These are phyloP conservation scores for Hoplias malabaricus DNA, from an alignment of 2,113 vertebrate genomes.

Conservation along the genomic window DNA sequence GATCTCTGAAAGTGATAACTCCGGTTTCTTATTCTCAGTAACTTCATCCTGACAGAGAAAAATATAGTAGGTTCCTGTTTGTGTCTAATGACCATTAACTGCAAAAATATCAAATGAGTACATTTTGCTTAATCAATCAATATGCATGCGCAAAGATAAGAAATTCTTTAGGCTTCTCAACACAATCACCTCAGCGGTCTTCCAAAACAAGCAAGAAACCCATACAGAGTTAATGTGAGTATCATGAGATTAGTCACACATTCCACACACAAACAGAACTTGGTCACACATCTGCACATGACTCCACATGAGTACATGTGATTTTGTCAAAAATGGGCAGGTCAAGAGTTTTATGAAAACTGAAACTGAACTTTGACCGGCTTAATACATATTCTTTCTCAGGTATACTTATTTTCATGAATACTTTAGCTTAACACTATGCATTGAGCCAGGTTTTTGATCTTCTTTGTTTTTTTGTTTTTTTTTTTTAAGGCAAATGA, in stretches of 20 bases:
- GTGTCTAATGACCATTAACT: not conserved
- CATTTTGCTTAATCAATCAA: not conserved
- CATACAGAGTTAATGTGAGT: not conserved
- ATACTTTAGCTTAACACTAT: not conserved
- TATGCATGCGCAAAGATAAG: too few species aligned
- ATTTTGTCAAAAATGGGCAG: not conserved
- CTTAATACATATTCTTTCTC: too few species aligned
- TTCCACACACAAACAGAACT: not conserved
- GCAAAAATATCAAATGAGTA: not conserved
- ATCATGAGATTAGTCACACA: conserved; percentile 1
- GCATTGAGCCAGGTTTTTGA: too few species aligned
- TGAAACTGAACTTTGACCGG: not conserved
- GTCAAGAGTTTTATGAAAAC: not conserved
- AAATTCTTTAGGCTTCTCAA: not conserved
- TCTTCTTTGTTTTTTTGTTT: too few species aligned
- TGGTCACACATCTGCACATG: conserved; percentile 6
- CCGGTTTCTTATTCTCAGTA: conserved; percentile 76
- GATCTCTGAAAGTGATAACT: conserved; percentile 79
- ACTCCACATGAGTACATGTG: not conserved
- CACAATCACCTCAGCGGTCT: not conserved
- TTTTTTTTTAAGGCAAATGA: not conserved
- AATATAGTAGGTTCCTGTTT: not conserved
- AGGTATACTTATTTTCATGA: too few species aligned
- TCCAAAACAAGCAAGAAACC: not conserved
- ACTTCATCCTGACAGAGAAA: conserved; percentile 81